A percentile compares a stretch with the other conserved stretches of the same genome.
Evolutionary conservation across 2,888 invertebrate species (phyloP).

Genomic region (Chrysopilus asiliformis): DNA sequence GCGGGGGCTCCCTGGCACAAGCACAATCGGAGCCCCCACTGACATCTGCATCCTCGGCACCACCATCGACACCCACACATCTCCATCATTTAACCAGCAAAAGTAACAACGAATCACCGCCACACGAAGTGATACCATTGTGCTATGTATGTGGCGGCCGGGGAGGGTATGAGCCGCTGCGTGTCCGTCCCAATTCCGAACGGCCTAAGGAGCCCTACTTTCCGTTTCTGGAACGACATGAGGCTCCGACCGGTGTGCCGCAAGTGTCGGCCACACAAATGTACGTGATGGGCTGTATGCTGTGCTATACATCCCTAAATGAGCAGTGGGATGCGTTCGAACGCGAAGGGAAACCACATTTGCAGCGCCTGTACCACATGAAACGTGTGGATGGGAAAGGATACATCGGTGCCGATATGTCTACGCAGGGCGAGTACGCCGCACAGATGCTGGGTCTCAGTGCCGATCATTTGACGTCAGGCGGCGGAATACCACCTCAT

Average conservation of each 20-base stretch:
- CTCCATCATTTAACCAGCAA: conserved; percentile 7
- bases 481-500: conserved; percentile 10
- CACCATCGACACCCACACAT: conserved; percentile 11
- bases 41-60: conserved; percentile 12
- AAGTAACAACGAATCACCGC: conserved; percentile 9
- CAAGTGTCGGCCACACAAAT: conserved; percentile 31
- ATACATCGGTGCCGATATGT: conserved; percentile 80
- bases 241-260: conserved; percentile 58
- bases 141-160: conserved; percentile 65
- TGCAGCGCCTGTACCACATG: conserved; percentile 82
- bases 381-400: conserved; percentile 83
- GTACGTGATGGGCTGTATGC: conserved; percentile 62
- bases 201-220: conserved; percentile 71
- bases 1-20: conserved; percentile 35
- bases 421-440: conserved; percentile 82
- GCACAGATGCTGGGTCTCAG: conserved; percentile 72
- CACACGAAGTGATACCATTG: conserved; percentile 22
- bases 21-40: conserved; percentile 15
- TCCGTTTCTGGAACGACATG: conserved; percentile 82
- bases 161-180: conserved; percentile 48
- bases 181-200: conserved; percentile 53
- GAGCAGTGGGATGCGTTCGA: conserved; percentile 92
- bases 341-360: conserved; percentile 68
- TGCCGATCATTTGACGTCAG: conserved; percentile 38
- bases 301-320: conserved; percentile 72